Conservation (phyloP, 2,888 invertebrate genomes). For the Helobdella robusta region DNA sequence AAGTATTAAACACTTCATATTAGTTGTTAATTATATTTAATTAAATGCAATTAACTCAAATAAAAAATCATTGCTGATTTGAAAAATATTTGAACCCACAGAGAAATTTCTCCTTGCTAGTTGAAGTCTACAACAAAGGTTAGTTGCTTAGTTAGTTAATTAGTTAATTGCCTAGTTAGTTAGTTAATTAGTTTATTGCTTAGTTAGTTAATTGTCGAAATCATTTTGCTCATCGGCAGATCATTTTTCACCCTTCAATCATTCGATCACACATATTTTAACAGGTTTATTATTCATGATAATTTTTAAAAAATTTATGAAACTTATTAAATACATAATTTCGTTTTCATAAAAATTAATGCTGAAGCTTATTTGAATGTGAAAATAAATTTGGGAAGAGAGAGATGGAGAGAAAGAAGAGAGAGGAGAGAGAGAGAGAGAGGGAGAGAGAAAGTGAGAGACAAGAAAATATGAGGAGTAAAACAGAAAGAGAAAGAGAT, state of each 20-base stretch:
- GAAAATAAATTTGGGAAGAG: too few relatives aligned
- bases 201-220: neutral
- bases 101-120: conserved; percentile 95
- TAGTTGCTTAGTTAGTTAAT: neutral
- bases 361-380: too few relatives aligned
- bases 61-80: too few relatives aligned
- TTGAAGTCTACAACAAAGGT: conserved; percentile 57
- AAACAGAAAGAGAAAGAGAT: neutral
- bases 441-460: neutral
- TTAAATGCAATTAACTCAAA: too few relatives aligned
- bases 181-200: neutral
- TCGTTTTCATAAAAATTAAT: too few relatives aligned
- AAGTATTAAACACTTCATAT: too few relatives aligned
- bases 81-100: too few relatives aligned
- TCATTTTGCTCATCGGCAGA: neutral
- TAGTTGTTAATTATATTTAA: too few relatives aligned
- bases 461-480: neutral
- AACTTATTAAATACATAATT: neutral
- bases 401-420: too few relatives aligned
- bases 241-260: neutral
- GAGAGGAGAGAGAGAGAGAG: neutral
- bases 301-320: neutral
- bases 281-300: neutral
- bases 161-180: neutral
- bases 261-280: too few relatives aligned